Evolutionary conservation across 2,113 vertebrate species (phyloP).

Genomic region (Lasiurus cinereus): DNA sequence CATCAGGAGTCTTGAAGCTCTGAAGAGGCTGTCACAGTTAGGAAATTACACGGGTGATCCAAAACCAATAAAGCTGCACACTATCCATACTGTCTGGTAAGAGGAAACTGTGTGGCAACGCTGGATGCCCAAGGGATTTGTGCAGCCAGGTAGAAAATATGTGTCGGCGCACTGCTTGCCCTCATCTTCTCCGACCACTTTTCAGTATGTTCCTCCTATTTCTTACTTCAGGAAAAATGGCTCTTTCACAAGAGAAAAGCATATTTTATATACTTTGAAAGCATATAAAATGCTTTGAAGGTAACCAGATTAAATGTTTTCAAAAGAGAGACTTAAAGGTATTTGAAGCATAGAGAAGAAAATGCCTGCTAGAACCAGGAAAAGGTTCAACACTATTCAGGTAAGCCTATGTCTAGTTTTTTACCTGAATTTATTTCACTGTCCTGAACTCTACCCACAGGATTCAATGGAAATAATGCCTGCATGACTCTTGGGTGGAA

Average conservation of each 20-base stretch:
- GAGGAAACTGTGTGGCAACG: constrained; percentile 44
- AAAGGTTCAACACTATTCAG: background rate
- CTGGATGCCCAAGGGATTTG: constrained; percentile 57
- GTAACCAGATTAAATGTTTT: constrained; percentile 37
- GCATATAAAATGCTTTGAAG: constrained; percentile 45
- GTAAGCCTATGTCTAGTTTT: background rate
- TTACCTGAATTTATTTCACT: background rate
- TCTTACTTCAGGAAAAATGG: constrained; percentile 65
- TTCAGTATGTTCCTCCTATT: background rate
- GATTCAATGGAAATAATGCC: background rate
- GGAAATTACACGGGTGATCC: constrained; percentile 82
- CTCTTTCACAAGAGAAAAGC: constrained; percentile 28
- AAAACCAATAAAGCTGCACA: constrained; percentile 83
- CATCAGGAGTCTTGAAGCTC: constrained; percentile 69
- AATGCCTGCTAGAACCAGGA: background rate
- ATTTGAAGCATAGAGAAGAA: background rate
- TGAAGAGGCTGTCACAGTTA: constrained; percentile 80
- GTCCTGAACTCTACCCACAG: background rate
- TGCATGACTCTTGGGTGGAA: background rate
- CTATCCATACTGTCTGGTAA: constrained; percentile 57
- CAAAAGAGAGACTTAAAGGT: background rate
- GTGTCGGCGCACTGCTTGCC: background rate
- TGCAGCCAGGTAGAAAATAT: constrained; percentile 72
- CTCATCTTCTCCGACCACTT: background rate
- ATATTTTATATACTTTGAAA: constrained; percentile 46